A percentile compares a stretch with the other conserved stretches of the same genome.
These are phyloP conservation scores for Adineta ricciae DNA, from an alignment of 2,888 invertebrate genomes.

Conservation along the genomic window DNA sequence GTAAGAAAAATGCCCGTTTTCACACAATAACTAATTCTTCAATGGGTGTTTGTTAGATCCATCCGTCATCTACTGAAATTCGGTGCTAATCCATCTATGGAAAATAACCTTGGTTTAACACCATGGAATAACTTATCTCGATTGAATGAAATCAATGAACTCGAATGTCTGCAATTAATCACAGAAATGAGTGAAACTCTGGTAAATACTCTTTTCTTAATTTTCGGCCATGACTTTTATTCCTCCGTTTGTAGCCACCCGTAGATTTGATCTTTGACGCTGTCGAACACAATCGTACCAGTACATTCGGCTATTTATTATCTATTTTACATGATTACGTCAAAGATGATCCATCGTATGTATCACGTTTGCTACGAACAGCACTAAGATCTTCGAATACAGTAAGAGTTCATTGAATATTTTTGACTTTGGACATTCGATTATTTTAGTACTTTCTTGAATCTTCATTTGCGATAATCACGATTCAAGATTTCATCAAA, in stretches of 20 bases:
- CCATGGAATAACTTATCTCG: neutral
- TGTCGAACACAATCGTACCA: neutral
- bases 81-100: neutral
- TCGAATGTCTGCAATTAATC: neutral
- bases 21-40: too few relatives aligned
- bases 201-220: neutral
- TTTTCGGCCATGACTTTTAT: too few relatives aligned
- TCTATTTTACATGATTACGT: neutral
- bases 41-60: neutral
- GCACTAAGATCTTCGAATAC: conserved; percentile 6
- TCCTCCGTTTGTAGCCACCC: neutral
- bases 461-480: neutral
- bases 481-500: neutral
- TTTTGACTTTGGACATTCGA: neutral
- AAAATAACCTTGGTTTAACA: neutral
- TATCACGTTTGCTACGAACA: neutral
- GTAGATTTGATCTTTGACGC: neutral
- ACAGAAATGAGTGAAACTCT: neutral
- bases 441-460: neutral
- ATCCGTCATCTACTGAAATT: neutral
- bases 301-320: neutral
- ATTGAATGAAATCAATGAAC: conserved; percentile 1
- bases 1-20: neutral
- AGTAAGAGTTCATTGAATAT: neutral
- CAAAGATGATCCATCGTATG: neutral